Percentiles rank a stretch among this genome's conserved stretches.
Evolutionary conservation across 2,113 vertebrate species (phyloP).

Genomic region (Anolis sagrei): DNA sequence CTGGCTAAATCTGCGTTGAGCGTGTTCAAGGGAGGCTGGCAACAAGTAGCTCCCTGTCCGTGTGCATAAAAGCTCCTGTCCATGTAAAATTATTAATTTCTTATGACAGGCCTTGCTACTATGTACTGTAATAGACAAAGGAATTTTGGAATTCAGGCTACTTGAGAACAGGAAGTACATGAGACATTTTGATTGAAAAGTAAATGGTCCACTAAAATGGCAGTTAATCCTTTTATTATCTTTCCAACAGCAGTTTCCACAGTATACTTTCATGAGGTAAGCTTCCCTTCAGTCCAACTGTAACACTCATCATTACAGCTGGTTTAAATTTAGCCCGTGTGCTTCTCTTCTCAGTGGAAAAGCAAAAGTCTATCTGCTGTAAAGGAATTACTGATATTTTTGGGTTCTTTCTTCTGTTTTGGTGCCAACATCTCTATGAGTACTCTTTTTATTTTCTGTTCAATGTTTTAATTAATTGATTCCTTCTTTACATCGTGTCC

Average conservation of each 20-base stretch:
- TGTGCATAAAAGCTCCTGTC: constrained; percentile 63
- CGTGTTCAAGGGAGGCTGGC: constrained; percentile 42
- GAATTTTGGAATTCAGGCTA: constrained; percentile 87
- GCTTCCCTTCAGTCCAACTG: constrained; percentile 82
- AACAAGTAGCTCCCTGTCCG: constrained; percentile 35
- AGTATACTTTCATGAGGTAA: constrained; percentile 84
- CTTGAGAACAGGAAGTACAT: constrained; percentile 91
- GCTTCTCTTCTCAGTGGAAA: constrained; percentile 59
- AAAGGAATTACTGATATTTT: constrained; percentile 50
- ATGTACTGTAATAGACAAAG: constrained; percentile 87
- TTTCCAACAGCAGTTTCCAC: constrained; percentile 91
- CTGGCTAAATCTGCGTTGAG: constrained; percentile 55
- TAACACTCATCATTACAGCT: constrained; percentile 83
- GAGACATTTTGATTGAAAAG: constrained; percentile 95
- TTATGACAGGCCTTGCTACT: constrained; percentile 82
- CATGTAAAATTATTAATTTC: constrained; percentile 83
- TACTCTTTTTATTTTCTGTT: constrained; percentile 47
- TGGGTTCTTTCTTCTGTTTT: constrained; percentile 29
- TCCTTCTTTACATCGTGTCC: constrained; percentile 55
- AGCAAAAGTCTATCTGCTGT: constrained; percentile 53
- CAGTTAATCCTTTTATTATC: constrained; percentile 94
- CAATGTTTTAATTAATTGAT: constrained; percentile 64
- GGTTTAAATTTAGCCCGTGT: constrained; percentile 81
- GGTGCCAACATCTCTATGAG: constrained; percentile 50
- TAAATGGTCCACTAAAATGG: constrained; percentile 87